Percentiles rank a stretch among this genome's conserved stretches.
Conservation (phyloP, 53 echinoderm and acorn worm species). For the Echinarachnius parma region DNA sequence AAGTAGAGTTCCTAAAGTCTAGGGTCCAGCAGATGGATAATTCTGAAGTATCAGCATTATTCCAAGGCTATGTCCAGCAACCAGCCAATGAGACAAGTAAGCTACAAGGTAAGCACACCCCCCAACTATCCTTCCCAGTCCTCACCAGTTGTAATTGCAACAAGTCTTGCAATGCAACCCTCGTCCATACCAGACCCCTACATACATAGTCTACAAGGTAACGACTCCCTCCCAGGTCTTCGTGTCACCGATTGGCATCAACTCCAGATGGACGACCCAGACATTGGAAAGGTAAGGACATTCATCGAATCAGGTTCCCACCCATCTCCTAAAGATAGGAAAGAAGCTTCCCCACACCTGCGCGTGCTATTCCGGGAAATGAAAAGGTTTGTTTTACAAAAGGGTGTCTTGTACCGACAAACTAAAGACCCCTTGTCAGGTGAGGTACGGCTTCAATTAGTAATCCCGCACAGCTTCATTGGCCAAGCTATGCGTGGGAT, state of each 20-base stretch:
- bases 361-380: too few species aligned
- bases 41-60: background rate
- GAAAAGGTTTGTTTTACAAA: too few species aligned
- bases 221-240: slow-evolving; percentile 22
- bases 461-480: background rate
- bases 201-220: background rate
- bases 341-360: background rate
- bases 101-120: background rate
- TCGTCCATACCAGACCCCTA: background rate
- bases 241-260: slow-evolving; percentile 20
- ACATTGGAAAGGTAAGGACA: background rate
- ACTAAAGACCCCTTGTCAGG: slow-evolving; percentile 13
- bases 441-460: slow-evolving; percentile 11
- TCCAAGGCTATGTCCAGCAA: background rate
- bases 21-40: background rate
- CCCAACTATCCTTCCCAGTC: too few species aligned
- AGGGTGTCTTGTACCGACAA: slow-evolving; percentile 1
- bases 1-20: slow-evolving; percentile 19
- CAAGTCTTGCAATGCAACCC: background rate
- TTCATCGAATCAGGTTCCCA: background rate
- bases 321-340: slow-evolving; percentile 1
- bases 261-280: slow-evolving; percentile 8
- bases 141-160: background rate
- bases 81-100: background rate
- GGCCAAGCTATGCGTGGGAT: slow-evolving; percentile 18